A percentile compares a stretch with the other conserved stretches of the same genome.
Conservation (phyloP, 2,888 invertebrate species). For the Melanargia galathea region DNA sequence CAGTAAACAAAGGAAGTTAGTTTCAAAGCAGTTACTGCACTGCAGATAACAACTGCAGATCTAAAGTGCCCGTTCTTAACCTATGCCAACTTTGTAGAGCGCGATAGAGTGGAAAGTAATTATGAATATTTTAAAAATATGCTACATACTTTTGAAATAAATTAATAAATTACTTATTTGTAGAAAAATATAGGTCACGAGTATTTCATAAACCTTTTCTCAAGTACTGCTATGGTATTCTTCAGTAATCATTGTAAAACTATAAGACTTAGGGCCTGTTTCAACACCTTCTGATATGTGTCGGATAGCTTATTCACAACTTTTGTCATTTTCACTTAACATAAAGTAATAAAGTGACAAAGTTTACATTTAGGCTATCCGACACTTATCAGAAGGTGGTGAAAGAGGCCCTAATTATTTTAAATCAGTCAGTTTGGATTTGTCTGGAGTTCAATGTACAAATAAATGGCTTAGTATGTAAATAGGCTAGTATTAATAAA, state of each 20-base stretch:
- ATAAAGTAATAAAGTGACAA: no score
- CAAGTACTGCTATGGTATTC: not conserved
- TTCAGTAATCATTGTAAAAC: not conserved
- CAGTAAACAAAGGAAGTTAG: constrained; percentile 44
- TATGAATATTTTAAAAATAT: constrained; percentile 23
- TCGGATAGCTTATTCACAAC: no score
- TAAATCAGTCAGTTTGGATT: not conserved
- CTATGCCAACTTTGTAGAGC: constrained; percentile 36
- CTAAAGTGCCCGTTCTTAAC: constrained; percentile 34
- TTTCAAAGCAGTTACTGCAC: constrained; percentile 48
- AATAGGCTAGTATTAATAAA: not conserved
- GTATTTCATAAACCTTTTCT: no score
- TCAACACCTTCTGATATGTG: no score
- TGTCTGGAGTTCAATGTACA: no score
- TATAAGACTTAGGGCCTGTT: not conserved
- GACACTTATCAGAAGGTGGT: no score
- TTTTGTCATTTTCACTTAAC: no score
- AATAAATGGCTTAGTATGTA: no score
- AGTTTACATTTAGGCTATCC: no score
- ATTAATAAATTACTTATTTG: not conserved
- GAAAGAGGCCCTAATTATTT: no score
- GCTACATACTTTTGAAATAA: not conserved
- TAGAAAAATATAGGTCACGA: not conserved
- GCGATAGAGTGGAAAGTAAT: constrained; percentile 30
- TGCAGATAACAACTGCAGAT: constrained; percentile 48